Base-by-base conservation (phyloP, 2,113 vertebrate species). In the Vulpes lagopus region DNA sequence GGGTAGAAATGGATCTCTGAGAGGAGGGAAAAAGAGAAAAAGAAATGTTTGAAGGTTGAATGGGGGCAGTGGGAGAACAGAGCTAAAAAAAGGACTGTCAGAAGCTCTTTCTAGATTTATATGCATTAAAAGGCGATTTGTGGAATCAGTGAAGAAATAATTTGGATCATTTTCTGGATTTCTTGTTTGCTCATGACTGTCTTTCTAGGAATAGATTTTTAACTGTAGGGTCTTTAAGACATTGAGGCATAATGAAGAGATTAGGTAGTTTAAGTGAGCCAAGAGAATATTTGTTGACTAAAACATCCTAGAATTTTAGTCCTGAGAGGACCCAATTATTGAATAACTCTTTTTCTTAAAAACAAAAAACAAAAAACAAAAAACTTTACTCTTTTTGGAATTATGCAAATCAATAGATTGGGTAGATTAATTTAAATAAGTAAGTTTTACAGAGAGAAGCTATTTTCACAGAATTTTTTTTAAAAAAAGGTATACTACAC, bases 141-240 rank as follows among this genome's bases (percentile, higher is more conserved):
- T 38, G 83, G 14, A 59, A 90, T 55, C 12, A n/a, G 1, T 15
- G 19, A 83, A 87, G 35, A 94, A 80, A 83, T 55, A 49, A 80
- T 6, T 19, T 53, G 16, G 64, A 78, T 14, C 8, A 1, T 78
- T 25, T 22, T 94, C 10, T 91, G 11, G 73, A 80, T 71, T 76
- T 76, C 22, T 84, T 64, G 3, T 67, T 91, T 91, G 35, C 81
- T 83, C 49, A 38, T 64, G 17, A 35, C 53, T 94, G 4, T 51
- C 74, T 97, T 78, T 65, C 16, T 73, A 43, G 51, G 69, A 81
- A 93, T 51, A 93, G 19, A 51, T 83, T 94, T 94, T 20, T 51
- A 65, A 81, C 17, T 78, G 14, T 67, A 59, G 51, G 10, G 16
- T 76, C 6, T 83, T 76, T 59, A 23, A 85, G 23, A 35, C 19